phyloP scores from a whole-genome alignment of 2,888 invertebrate species.

The Omphaloscelis lunosa region DNA sequence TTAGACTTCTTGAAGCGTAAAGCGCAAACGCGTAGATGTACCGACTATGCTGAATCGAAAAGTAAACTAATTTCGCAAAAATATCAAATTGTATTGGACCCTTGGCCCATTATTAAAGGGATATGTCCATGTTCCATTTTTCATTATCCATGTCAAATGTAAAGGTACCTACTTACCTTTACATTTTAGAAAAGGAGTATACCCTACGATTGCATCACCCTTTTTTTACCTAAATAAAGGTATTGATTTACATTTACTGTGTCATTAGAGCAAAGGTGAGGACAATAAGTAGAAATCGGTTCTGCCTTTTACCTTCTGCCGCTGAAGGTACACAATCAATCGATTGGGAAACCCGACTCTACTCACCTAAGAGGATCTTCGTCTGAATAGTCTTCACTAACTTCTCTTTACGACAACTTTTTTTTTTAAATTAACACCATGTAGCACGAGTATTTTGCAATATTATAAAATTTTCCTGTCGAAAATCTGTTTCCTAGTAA shows the following conservation, averaged over 20 bases:
- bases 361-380: not conserved
- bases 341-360: not conserved
- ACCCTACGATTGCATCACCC: not conserved
- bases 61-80: conserved; percentile 2
- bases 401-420: not conserved
- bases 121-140: too few relatives aligned
- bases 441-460: too few relatives aligned
- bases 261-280: not conserved
- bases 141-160: too few relatives aligned
- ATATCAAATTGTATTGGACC: not conserved
- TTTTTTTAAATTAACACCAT: not conserved
- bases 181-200: not conserved
- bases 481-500: not conserved
- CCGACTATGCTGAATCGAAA: not conserved
- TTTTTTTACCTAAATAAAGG: not conserved
- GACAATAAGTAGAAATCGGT: too few relatives aligned
- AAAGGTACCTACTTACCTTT: too few relatives aligned
- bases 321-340: not conserved
- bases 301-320: too few relatives aligned
- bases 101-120: not conserved
- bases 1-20: too few relatives aligned
- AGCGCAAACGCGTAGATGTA: too few relatives aligned
- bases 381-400: not conserved
- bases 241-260: not conserved
- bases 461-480: too few relatives aligned